Base-by-base conservation (phyloP, 2,797 vertebrate genomes). In the Acrossocheilus fasciatus region DNA sequence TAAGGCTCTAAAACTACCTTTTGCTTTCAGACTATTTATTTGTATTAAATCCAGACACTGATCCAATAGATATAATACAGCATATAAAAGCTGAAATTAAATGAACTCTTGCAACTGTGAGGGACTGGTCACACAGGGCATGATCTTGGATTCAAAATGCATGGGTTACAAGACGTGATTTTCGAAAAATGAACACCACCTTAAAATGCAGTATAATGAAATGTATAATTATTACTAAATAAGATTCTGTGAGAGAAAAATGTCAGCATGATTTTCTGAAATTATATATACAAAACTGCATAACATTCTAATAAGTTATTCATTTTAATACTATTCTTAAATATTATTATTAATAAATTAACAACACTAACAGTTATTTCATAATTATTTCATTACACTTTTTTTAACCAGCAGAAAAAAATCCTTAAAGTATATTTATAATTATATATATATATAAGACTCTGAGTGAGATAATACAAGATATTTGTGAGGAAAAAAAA, bases 1-100 rank as follows among this genome's bases (percentile, higher is more conserved):
- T 23, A 57, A 52, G n/a, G 15, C 39, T n/a, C 39, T 79, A 45
- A 64, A 79, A 34, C 57, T 45, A 80, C 57, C n/a, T 64, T 64
- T 9, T 30, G 8, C 54, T 79, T 79, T 15, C 39, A 79, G 23
- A 12, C 36, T 6, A 17, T 47, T 50, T 17, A 17, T 43, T 72
- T 43, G 10, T 14, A 50, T 30, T 18, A 50, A 47, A 26, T 17
- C 72, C n/a, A 47, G 72, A 18, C 18, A 15, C 52, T n/a, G 52
- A 77, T 18, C 39, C 8, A 62, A 62, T 79, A 43, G 36, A 59
- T n/a, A 62, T 62, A 62, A 79, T 43, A 62, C 11, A 57, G 11
- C 10, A 8, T 34, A 1, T 6, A 39, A 77, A 4, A 39, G 7
- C 23, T 11, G 39, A 79, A 79, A 62, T 62, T 2, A 79, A 79